These are phyloP conservation scores for Poecilia gillii DNA, from an alignment of 2,797 vertebrate genomes.

Conservation along the genomic window DNA sequence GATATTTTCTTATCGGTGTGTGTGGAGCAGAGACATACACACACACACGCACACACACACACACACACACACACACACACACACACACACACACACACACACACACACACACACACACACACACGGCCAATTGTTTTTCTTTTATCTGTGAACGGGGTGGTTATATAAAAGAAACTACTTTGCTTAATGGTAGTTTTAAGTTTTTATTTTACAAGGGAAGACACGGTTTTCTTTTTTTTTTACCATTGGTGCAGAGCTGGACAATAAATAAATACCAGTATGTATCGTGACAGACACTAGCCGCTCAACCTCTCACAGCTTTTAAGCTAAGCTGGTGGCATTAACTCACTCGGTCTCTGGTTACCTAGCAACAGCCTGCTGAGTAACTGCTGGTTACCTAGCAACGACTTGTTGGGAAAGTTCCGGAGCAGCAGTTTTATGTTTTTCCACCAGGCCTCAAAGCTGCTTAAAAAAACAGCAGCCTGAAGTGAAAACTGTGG, in stretches of 20 bases:
- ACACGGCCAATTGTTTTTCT: background rate
- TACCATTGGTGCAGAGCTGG: background rate
- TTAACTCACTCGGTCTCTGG: too few species aligned
- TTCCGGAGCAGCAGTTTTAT: too few species aligned
- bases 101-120: background rate
- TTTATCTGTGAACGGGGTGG: background rate
- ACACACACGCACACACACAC: background rate
- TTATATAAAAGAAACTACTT: background rate
- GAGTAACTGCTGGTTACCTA: too few species aligned
- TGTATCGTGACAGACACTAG: too few species aligned
- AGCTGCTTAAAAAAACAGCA: too few species aligned
- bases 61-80: background rate
- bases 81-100: background rate
- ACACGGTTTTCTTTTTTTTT: background rate
- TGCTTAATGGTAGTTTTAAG: background rate
- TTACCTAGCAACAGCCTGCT: too few species aligned
- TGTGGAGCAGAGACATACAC: background rate
- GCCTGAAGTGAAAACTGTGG: too few species aligned
- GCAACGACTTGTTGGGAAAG: too few species aligned
- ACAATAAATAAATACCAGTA: too few species aligned
- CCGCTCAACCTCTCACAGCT: too few species aligned
- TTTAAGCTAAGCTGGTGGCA: too few species aligned
- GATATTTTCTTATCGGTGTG: conserved; percentile 14
- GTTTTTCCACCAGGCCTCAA: too few species aligned
- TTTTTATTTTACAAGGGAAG: background rate